Percentiles rank a stretch among this genome's conserved stretches.
These are phyloP conservation scores for Malacoctenus gilli DNA, from an alignment of 2,797 vertebrate genomes.

Conservation along the genomic window DNA sequence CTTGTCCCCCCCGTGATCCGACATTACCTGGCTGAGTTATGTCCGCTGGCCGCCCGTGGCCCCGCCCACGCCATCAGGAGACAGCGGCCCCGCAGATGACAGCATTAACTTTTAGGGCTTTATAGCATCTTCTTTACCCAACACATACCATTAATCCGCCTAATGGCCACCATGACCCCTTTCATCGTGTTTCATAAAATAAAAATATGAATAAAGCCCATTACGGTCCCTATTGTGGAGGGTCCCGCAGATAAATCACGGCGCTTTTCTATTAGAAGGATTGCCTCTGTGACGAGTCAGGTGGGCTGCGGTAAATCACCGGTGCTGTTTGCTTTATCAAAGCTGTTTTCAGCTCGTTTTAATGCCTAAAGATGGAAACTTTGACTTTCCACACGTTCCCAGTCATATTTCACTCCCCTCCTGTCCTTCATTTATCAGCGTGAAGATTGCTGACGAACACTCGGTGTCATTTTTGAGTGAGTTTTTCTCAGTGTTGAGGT, in stretches of 20 bases:
- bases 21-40: conserved; percentile 85
- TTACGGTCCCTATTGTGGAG: conserved; percentile 81
- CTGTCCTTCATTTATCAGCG: conserved; percentile 14
- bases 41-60: conserved; percentile 74
- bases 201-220: conserved; percentile 85
- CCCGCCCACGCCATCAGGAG: conserved; percentile 77
- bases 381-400: conserved; percentile 31
- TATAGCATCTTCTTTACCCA: conserved; percentile 86
- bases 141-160: conserved; percentile 81
- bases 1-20: conserved; percentile 77
- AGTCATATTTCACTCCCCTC: conserved; percentile 30
- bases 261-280: conserved; percentile 76
- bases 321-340: conserved; percentile 68
- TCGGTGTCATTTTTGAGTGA: conserved; percentile 10
- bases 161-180: conserved; percentile 84
- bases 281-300: conserved; percentile 69
- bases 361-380: conserved; percentile 38
- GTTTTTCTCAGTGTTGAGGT: not conserved
- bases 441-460: conserved; percentile 27
- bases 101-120: conserved; percentile 84
- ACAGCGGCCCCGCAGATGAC: conserved; percentile 73
- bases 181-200: conserved; percentile 86
- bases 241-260: conserved; percentile 74
- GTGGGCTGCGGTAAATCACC: conserved; percentile 65
- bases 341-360: conserved; percentile 49